phyloP scores from a whole-genome alignment of 2,113 vertebrate genomes.

The Amazona vittata region DNA sequence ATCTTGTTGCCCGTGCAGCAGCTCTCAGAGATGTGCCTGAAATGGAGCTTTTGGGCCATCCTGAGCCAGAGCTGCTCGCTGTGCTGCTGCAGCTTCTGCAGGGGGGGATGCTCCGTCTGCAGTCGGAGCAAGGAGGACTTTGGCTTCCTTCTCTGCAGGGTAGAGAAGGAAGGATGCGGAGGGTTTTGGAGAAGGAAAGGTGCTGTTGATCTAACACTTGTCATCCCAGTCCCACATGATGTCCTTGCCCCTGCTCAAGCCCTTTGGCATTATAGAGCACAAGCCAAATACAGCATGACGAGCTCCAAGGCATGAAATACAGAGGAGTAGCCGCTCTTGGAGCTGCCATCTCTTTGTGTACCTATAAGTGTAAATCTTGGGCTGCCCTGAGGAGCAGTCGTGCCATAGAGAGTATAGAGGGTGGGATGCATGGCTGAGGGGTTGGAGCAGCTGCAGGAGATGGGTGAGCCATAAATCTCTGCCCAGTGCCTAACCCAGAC shows the following conservation, averaged over 20 bases:
- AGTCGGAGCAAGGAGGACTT: not conserved
- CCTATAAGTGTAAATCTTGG: not conserved
- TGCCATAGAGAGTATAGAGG: rapidly evolving
- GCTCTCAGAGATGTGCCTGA: not conserved
- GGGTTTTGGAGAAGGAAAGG: not conserved
- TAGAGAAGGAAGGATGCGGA: not conserved
- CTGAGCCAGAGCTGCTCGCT: not conserved
- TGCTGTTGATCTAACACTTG: not conserved
- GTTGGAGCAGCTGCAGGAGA: not conserved
- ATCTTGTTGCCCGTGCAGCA: rapidly evolving
- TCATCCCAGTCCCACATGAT: rapidly evolving
- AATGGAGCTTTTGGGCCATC: rapidly evolving
- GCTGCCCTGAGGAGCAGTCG: not conserved
- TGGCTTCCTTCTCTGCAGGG: not conserved
- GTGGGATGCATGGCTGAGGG: not conserved
- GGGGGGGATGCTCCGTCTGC: not conserved
- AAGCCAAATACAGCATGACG: rapidly evolving
- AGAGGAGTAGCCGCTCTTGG: not conserved
- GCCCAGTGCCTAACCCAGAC: not conserved
- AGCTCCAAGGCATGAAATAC: not conserved
- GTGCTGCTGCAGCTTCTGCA: not conserved
- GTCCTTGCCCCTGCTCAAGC: not conserved
- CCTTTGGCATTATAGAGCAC: rapidly evolving
- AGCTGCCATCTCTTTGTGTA: not conserved
- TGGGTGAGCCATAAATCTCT: not conserved